Evolutionary conservation across 2,888 invertebrate genomes (phyloP).

Genomic region (Fragum sueziense): DNA sequence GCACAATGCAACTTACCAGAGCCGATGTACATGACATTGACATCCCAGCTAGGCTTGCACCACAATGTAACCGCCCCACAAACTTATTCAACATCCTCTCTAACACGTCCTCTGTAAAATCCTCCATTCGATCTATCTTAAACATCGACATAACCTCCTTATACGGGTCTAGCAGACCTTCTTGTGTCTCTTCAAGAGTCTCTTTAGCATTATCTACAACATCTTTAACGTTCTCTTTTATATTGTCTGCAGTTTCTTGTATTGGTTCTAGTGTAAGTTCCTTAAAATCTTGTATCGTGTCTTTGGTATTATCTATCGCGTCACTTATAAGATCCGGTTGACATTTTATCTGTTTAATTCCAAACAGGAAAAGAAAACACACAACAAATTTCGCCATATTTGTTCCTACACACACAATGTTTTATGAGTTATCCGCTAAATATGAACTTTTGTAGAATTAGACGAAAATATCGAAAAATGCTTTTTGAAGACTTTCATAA

Average conservation of each 20-base stretch:
- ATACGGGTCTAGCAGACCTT: conserved; percentile 47
- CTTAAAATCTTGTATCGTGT: not conserved
- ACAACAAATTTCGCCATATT: not conserved
- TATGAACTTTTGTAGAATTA: not conserved
- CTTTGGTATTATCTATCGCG: not conserved
- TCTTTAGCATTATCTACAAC: conserved; percentile 26
- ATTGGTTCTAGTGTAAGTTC: conserved; percentile 18
- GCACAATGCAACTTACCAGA: conserved; percentile 50
- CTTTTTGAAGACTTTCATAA: no score
- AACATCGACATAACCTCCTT: conserved; percentile 54
- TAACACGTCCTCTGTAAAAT: conserved; percentile 50
- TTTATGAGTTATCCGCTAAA: not conserved
- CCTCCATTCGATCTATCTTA: conserved; percentile 29
- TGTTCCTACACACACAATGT: not conserved
- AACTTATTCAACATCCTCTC: conserved; percentile 39
- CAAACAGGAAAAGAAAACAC: not conserved
- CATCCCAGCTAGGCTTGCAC: conserved; percentile 1
- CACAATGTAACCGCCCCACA: conserved; percentile 41
- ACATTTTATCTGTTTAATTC: not conserved
- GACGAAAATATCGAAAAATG: not conserved
- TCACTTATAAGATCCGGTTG: conserved; percentile 9
- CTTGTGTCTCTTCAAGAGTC: conserved; percentile 12
- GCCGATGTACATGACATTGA: conserved; percentile 31
- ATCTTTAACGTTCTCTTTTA: conserved; percentile 21
- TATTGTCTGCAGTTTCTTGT: conserved; percentile 15